Conservation (phyloP, 53 echinoderm and acorn worm species). For the Luidia sarsii region DNA sequence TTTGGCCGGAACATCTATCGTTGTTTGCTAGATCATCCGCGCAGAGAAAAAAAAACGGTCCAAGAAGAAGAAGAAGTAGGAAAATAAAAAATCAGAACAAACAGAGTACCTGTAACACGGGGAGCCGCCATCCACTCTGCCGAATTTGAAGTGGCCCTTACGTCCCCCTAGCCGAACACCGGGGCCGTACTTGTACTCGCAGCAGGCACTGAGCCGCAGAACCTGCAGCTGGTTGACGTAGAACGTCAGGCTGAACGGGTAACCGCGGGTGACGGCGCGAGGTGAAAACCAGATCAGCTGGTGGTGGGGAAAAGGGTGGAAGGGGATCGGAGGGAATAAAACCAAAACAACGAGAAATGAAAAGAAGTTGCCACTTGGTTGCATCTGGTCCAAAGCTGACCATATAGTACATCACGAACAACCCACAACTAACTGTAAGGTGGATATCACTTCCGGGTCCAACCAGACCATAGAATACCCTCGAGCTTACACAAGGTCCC, state of each 20-base stretch:
- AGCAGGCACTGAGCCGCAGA: conserved; percentile 89
- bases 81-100: no score
- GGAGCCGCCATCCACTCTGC: conserved; percentile 76
- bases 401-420: no score
- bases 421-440: no score
- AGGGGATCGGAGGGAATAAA: background rate
- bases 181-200: conserved; percentile 95
- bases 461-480: no score
- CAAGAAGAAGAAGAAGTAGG: no score
- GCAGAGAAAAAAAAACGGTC: no score
- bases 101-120: conserved; percentile 94
- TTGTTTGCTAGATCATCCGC: no score
- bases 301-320: background rate
- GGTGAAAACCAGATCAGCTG: conserved; percentile 91
- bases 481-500: no score
- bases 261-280: conserved; percentile 97
- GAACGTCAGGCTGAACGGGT: conserved; percentile 94
- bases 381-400: no score
- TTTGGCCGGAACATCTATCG: no score
- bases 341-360: background rate
- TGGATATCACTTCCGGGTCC: no score
- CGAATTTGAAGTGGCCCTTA: conserved; percentile 93
- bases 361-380: no score
- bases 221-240: conserved; percentile 84
- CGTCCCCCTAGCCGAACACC: conserved; percentile 78